Evolutionary conservation across 2,797 vertebrate genomes (phyloP), one percentile per base, ranked within the genome.

Genomic region (Carduelis carduelis): DNA sequence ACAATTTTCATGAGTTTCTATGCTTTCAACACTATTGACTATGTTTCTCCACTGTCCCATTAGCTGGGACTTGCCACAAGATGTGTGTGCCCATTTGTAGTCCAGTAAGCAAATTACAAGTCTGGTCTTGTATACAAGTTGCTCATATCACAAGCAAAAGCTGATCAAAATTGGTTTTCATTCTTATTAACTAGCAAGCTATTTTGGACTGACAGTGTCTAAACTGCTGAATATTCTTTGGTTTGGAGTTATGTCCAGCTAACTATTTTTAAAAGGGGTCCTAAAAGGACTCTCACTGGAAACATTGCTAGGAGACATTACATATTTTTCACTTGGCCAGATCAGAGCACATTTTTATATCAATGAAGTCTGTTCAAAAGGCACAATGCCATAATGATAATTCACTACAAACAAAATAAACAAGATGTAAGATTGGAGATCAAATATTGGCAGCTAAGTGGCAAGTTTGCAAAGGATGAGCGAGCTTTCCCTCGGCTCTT

Each of bases 341-440:
- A 97, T 95, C 56, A 95, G 93, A 96, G 82, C 85, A 82, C 83
- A 93, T 95, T 97, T 97, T 97, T 95, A 22, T 96, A 94, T 95
- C 96, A 97, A n/a, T 97, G 96, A 96, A 98, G 93, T 95, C 96
- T 97, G 96, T 96, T 96, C 96, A 80, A 79, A 95, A 95, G 97
- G 97, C 97, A 96, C 46, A 77, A 95, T 94, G 97, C 97, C 97
- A 98, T 97, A 95, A 97, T 90, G 93, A 97, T 97, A 98, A 98
- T 98, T 97, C 91, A 71, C 87, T 88, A 91, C 95, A 97, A 97
- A 96, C 90, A 97, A 97, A 98, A 97, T 96, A 97, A 98, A 98
- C 90, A 97, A 97, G 94, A 94, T 95, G 82, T 95, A 97, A 97
- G 97, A 98, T 77, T 91, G 90, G 80, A 97, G 95, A 97, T 96